Base-by-base conservation (phyloP, 2,888 invertebrate genomes). In the Pardosa pseudoannulata region DNA sequence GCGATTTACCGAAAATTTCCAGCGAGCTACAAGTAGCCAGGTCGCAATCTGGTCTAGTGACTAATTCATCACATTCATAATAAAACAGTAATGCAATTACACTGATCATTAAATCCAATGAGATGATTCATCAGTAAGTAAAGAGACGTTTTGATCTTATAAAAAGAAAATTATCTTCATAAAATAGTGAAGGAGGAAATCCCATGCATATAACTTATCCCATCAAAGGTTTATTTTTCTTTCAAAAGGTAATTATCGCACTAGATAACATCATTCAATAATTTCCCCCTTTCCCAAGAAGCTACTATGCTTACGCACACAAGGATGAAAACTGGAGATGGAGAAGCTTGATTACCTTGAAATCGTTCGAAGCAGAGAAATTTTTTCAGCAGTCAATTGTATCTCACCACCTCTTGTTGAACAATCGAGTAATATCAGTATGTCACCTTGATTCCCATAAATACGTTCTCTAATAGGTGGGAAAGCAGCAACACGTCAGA, bases 201-300 rank as follows among this genome's bases (percentile, higher is more conserved):
- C 9, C 5, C 16, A 16, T 7, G 16, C 46, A 16, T 2, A 46
- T 16, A 46, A 13, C 9, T 46, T 16, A 9, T 16, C 16, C 13
- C 46, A 7, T 16, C 46, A 16, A 46, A 46, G 46, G 46, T 16
- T 13, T 46, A 6, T 56, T 23, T 56, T 56, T 16, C n/a, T 46
- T 46, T n/a, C 36, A 36, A 16, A n/a, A 7, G 23, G 3, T 3
- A 23, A 23, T 23, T 56, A 23, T 23, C 19, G 11, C 23, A 23
- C 13, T n/a, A 46, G 41, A 46, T 46, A 46, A 46, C 19, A 23
- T 23, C 56, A 23, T 23, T 23, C 23, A 56, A 56, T 56, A 23
- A 56, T 56, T 56, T 56, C 56, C 56, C 23, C 23, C n/a, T 56
- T 56, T 23, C 56, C 23, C 56, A 56, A 56, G n/a, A 56, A 23